Percentiles rank a stretch among this genome's conserved stretches.
phyloP scores from a whole-genome alignment of 2,797 vertebrate species.

The Pterois miles region DNA sequence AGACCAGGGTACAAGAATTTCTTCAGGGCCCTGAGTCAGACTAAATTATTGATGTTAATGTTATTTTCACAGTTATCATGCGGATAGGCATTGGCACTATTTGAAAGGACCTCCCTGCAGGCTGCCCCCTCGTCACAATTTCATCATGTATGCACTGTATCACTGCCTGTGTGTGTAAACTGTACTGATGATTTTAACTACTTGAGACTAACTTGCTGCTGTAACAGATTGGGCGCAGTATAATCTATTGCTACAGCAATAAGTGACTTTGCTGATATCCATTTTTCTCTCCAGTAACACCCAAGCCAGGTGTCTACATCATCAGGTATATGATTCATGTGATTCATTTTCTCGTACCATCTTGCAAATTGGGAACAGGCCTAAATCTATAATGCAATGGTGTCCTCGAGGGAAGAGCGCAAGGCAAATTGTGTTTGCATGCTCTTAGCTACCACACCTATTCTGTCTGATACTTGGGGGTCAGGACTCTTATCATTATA shows the following conservation, averaged over 20 bases:
- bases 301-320: constrained; percentile 72
- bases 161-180: constrained; percentile 41
- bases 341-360: constrained; percentile 70
- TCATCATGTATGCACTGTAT: constrained; percentile 37
- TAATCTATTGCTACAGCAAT: constrained; percentile 71
- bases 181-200: constrained; percentile 64
- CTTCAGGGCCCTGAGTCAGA: constrained; percentile 18
- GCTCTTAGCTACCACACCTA: constrained; percentile 54
- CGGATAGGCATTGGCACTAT: constrained; percentile 33
- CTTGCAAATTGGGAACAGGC: constrained; percentile 73
- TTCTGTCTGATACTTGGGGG: constrained; percentile 66
- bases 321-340: constrained; percentile 74
- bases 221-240: constrained; percentile 71
- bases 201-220: constrained; percentile 60
- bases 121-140: constrained; percentile 36
- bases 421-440: constrained; percentile 71
- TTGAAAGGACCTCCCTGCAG: constrained; percentile 51
- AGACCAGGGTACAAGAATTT: constrained; percentile 13
- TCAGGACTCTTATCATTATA: constrained; percentile 76
- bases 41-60: constrained; percentile 56
- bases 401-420: constrained; percentile 47
- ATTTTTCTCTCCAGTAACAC: constrained; percentile 64
- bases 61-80: constrained; percentile 51
- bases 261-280: constrained; percentile 71
- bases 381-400: constrained; percentile 69